Base-by-base conservation (phyloP, 2,888 invertebrate genomes). In the Phalera bucephala region DNA sequence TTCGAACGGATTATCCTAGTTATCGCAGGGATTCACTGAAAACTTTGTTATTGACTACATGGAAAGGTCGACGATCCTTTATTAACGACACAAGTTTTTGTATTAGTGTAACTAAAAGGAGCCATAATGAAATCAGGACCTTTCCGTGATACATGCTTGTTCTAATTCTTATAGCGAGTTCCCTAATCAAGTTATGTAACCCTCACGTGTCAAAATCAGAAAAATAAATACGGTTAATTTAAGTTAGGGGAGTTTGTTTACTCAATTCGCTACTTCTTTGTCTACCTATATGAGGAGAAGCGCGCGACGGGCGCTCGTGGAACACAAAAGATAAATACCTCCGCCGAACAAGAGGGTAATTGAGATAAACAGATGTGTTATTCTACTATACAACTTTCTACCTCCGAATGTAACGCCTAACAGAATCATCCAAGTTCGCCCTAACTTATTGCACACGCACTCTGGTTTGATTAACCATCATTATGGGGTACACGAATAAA, bases 281-380 rank as follows among this genome's bases (percentile, higher is more conserved):
- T 83, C 70, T 80, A 71, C 69, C 63, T 73, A 68, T 64, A 52
- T 52, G 59, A 45, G 69, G 57, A 67, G 64, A 61, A 58, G 54
- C 52, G 52, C 54, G 51, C 56, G 62, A 58, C 63, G 61, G 62
- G 65, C 62, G 72, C 67, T 68, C 65, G 64, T 72, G 72, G 80
- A 76, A 85, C 72, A 79, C 75, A 75, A 80, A 87, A 85, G 80
- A 81, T 80, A 88, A 88, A 88, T 79, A 83, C 73, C 66, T 62
- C 61, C 65, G 55, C 61, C 65, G 69, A 80, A 85, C 82, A 84
- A 80, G 79, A 74, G 68, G 61, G 79, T 82, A 83, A 86, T 85
- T 80, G 77, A 81, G 78, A 84, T 84, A 83, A 83, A 83, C 80
- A 80, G 67, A 80, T 79, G 76, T 79, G 72, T 80, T 9, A 70